Base-by-base conservation (phyloP, 64 coral and sea anemone species). In the Orbicella faveolata region DNA sequence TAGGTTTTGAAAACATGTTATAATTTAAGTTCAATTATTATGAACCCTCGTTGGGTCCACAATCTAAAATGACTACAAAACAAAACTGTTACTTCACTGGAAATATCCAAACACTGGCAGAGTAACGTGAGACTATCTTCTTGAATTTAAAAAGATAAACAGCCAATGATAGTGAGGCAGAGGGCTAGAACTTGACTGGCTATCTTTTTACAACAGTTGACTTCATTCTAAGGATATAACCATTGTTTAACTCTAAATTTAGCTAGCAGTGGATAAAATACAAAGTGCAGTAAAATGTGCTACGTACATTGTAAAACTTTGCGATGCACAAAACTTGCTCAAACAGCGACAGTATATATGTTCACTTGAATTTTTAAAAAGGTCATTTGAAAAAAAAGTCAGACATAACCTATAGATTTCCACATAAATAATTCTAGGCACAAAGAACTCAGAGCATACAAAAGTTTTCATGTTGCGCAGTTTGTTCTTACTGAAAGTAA, bases 131-230 rank as follows among this genome's bases (percentile, higher is more conserved):
- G 15, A 16, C 11, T 53, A 6, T 10, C 52, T 57, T 57, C 54
- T 59, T 55, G 15, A 21, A 55, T 10, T 18, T 30, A 21, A 79
- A 79, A 54, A 79, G 77, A 79, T 54, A 79, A 57, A 26, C 77
- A 79, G 51, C 77, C 77, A 79, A 79, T 55, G 10, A 53, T 54
- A 3, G 57, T 79, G 41, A 79, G 77, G 77, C 51, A 79, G 77
- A 79, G 77, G 77, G 77, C 77, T 77, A 20, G 34, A 16, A 1
- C 19, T 17, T 79, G 77, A 51, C 77, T 79, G 51, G 36, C 41
- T 41, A 79, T 18, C 51, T 53, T 53, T 36, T 30, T 21, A 79
- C 21, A 11, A 34, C 9, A 68, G 34, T 16, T 41, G 36, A 21
- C 72, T 33, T 20, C 14, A 17, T 51, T 44, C 55, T 59, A 0